phyloP scores from a whole-genome alignment of 2,888 invertebrate species.

The Eumerus sabulonum region DNA sequence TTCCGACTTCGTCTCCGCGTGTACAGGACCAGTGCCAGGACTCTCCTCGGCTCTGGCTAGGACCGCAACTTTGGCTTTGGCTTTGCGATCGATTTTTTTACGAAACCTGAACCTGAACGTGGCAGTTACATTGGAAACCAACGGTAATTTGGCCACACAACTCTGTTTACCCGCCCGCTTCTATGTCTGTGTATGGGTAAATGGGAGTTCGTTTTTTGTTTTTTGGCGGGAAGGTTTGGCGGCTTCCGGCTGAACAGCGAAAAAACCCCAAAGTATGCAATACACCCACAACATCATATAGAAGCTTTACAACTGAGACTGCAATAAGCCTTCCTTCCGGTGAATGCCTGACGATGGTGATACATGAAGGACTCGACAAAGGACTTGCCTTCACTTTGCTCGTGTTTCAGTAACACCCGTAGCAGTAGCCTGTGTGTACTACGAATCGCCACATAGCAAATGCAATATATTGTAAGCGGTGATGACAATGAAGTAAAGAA shows the following conservation, averaged over 20 bases:
- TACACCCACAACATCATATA: conserved; percentile 48
- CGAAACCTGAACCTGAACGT: conserved; percentile 43
- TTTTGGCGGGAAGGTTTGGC: conserved; percentile 12
- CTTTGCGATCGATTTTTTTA: conserved; percentile 59
- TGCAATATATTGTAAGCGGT: conserved; percentile 59
- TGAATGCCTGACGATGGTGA: conserved; percentile 41
- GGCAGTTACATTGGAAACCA: conserved; percentile 50
- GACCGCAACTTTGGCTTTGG: conserved; percentile 26
- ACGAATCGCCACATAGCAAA: conserved; percentile 26
- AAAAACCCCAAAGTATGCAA: conserved; percentile 34
- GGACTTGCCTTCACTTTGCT: conserved; percentile 5
- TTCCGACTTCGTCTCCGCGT: conserved; percentile 17
- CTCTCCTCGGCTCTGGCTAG: no score
- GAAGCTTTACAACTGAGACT: conserved; percentile 34
- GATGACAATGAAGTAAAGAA: conserved; percentile 54
- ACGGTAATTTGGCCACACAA: conserved; percentile 23
- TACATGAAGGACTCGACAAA: conserved; percentile 16
- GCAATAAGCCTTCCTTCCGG: conserved; percentile 29
- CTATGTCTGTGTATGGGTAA: neutral
- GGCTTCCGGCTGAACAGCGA: no score
- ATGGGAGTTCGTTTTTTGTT: conserved; percentile 15
- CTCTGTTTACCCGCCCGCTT: neutral
- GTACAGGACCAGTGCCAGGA: no score
- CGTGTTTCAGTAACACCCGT: conserved; percentile 38
- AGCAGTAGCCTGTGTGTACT: no score